Evolutionary conservation across 2,797 vertebrate genomes (phyloP).

Genomic region (Melanotaenia boesemani): DNA sequence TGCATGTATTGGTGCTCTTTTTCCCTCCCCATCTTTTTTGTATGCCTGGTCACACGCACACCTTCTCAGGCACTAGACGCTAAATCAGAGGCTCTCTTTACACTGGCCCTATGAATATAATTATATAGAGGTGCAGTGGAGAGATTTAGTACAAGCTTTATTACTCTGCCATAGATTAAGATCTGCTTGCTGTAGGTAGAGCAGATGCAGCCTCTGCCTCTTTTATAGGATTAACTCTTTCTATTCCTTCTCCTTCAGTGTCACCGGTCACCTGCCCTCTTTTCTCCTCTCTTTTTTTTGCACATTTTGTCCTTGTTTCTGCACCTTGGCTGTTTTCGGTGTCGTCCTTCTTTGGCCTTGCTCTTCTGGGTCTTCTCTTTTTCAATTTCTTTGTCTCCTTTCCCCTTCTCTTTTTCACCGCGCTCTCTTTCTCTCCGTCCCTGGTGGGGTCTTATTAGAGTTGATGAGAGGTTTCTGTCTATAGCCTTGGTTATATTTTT

Average conservation of each 20-base stretch:
- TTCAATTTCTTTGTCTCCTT: constrained; percentile 17
- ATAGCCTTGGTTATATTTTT: constrained; percentile 80
- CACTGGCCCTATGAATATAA: constrained; percentile 76
- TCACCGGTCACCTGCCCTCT: constrained; percentile 37
- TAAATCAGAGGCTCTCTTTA: constrained; percentile 74
- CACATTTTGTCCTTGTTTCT: constrained; percentile 63
- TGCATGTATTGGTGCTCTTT: neutral
- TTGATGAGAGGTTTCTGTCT: constrained; percentile 77
- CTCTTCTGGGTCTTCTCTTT: constrained; percentile 54
- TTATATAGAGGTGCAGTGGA: constrained; percentile 73
- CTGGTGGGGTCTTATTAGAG: constrained; percentile 76
- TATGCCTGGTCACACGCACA: constrained; percentile 41
- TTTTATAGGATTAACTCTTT: constrained; percentile 59
- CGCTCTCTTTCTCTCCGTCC: constrained; percentile 53
- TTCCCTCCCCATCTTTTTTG: constrained; percentile 17
- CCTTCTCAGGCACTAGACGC: constrained; percentile 17
- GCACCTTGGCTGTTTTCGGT: constrained; percentile 51
- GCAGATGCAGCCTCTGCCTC: constrained; percentile 68
- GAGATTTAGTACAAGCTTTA: constrained; percentile 80
- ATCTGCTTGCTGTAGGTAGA: constrained; percentile 78
- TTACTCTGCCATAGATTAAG: constrained; percentile 77
- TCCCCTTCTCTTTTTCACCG: neutral
- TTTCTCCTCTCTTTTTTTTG: constrained; percentile 32
- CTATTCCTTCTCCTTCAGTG: constrained; percentile 32
- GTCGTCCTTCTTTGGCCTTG: constrained; percentile 75